Evolutionary conservation across 2,888 invertebrate species (phyloP).

Genomic region (Stegophylla sp.): DNA sequence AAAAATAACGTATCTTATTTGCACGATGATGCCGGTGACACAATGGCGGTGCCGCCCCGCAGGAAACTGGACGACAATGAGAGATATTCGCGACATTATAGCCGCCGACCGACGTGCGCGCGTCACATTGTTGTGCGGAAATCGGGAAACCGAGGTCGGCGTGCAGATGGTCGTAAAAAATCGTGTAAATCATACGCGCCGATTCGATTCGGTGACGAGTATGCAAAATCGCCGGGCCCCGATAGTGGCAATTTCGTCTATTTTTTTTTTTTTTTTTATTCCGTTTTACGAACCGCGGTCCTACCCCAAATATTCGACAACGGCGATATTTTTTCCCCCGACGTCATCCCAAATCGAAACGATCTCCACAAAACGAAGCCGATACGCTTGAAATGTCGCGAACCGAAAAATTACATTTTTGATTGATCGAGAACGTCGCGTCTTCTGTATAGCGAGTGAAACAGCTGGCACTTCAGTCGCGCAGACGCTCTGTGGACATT

Average conservation of each 20-base stretch:
- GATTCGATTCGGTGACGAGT: slow-evolving; percentile 23
- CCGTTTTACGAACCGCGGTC: not conserved
- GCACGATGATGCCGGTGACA: slow-evolving; percentile 1
- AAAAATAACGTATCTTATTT: slow-evolving; percentile 25
- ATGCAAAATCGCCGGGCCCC: slow-evolving; percentile 21
- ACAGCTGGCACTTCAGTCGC: not conserved
- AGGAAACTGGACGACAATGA: slow-evolving; percentile 30
- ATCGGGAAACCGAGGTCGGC: slow-evolving; percentile 25
- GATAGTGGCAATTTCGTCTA: too few species aligned
- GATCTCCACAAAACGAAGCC: too few species aligned
- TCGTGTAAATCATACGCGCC: slow-evolving; percentile 26
- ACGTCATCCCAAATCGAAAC: too few species aligned
- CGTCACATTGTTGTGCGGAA: slow-evolving; percentile 17
- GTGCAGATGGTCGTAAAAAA: slow-evolving; percentile 43
- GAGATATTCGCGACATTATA: not conserved
- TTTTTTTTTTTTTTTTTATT: too few species aligned
- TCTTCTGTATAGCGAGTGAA: too few species aligned
- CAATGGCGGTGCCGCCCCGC: slow-evolving; percentile 10
- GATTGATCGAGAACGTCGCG: not conserved
- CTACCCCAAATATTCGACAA: not conserved
- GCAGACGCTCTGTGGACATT: not conserved
- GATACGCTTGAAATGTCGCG: not conserved
- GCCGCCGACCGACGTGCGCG: not conserved
- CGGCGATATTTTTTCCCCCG: not conserved
- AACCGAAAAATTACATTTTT: slow-evolving; percentile 11